Evolutionary conservation across 92 coral and sea anemone genomes (phyloP).

Genomic region (Bergia puertoricense): DNA sequence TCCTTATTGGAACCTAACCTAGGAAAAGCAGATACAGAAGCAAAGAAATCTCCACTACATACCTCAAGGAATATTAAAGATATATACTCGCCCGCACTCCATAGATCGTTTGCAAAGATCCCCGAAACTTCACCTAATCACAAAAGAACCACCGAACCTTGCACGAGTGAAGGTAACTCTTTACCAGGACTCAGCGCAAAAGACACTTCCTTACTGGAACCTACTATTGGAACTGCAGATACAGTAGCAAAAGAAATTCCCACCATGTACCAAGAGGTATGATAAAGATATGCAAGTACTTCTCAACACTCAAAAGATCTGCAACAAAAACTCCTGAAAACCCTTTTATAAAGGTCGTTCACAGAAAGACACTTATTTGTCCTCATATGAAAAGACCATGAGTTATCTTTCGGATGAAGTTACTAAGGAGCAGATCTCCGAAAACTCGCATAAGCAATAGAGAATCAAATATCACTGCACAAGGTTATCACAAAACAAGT

Average conservation of each 20-base stretch:
- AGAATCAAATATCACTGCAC: background rate
- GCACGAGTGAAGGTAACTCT: background rate
- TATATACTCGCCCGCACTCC: background rate
- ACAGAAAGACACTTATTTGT: conserved; percentile 4
- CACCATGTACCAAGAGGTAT: background rate
- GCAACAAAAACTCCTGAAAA: background rate
- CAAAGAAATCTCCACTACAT: background rate
- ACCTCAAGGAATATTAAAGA: background rate
- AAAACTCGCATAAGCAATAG: background rate
- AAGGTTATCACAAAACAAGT: background rate
- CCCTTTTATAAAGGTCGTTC: background rate
- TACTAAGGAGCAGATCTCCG: background rate
- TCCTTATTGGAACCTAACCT: background rate
- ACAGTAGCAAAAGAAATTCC: background rate
- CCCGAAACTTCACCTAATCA: background rate
- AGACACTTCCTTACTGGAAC: background rate
- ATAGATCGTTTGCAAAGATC: background rate
- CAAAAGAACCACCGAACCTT: background rate
- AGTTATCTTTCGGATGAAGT: background rate
- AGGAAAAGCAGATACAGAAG: background rate
- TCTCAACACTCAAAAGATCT: background rate
- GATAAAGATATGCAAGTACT: background rate
- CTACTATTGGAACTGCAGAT: background rate
- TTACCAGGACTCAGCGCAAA: background rate
- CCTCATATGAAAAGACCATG: background rate